Conservation (phyloP, 2,797 vertebrate genomes). For the Esox masquinongy region DNA sequence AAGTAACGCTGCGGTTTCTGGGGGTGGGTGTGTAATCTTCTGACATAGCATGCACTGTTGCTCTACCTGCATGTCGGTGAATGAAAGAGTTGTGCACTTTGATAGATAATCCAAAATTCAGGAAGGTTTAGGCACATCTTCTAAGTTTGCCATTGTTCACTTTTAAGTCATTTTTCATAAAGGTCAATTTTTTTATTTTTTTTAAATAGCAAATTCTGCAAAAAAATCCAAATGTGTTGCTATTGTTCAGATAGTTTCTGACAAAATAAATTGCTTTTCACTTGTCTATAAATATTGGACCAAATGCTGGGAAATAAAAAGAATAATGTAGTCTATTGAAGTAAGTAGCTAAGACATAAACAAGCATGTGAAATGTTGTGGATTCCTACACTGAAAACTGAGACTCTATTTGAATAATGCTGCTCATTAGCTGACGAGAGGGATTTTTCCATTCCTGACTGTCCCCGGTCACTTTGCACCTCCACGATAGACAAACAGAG, state of each 20-base stretch:
- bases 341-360: constrained; percentile 4
- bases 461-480: constrained; percentile 76
- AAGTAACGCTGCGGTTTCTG: no score
- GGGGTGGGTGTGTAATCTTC: no score
- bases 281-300: not conserved
- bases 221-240: not conserved
- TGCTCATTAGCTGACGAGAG: constrained; percentile 75
- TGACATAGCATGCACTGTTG: no score
- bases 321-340: constrained; percentile 4
- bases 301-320: not conserved
- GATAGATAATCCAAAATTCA: no score
- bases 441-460: constrained; percentile 67
- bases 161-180: no score
- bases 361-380: constrained; percentile 30
- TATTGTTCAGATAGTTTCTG: not conserved
- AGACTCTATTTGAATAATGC: constrained; percentile 77
- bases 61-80: no score
- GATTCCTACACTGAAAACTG: constrained; percentile 67
- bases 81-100: no score
- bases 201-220: not conserved
- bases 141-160: no score
- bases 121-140: no score
- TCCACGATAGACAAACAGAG: constrained; percentile 68
- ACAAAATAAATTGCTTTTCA: not conserved
- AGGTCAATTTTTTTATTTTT: no score